These are phyloP conservation scores for Plutella xylostella DNA, from an alignment of 2,888 invertebrate genomes.

Conservation along the genomic window DNA sequence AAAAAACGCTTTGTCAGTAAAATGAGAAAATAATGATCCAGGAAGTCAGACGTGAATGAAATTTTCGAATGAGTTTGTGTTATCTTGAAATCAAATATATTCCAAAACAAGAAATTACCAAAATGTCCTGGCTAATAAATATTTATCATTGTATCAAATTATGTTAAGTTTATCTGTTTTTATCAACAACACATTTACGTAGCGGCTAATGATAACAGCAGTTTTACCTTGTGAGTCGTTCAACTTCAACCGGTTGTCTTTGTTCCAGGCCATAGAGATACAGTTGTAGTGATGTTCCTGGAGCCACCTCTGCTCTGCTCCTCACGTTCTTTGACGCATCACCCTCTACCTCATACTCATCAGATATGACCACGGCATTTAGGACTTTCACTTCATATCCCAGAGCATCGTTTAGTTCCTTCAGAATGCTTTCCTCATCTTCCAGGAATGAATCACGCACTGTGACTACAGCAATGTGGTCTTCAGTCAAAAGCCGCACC, in stretches of 20 bases:
- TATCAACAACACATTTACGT: too few species aligned
- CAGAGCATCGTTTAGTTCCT: conserved; percentile 34
- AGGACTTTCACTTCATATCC: conserved; percentile 51
- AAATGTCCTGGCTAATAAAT: too few species aligned
- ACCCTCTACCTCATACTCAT: conserved; percentile 19
- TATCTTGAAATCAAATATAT: too few species aligned
- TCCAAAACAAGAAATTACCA: too few species aligned
- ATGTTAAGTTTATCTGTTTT: too few species aligned
- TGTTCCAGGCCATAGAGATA: conserved; percentile 47
- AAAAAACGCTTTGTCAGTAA: conserved; percentile 6
- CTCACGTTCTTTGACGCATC: conserved; percentile 23
- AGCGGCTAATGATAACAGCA: too few species aligned
- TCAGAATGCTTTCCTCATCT: conserved; percentile 37
- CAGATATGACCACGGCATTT: conserved; percentile 44
- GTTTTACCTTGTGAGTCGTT: conserved; percentile 38
- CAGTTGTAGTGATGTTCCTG: conserved; percentile 38
- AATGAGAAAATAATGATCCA: too few species aligned
- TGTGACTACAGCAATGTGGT: conserved; percentile 51
- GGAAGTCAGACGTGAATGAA: too few species aligned
- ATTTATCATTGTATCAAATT: too few species aligned
- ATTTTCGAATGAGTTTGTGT: too few species aligned
- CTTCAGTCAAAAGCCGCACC: conserved; percentile 50
- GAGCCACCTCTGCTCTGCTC: conserved; percentile 18
- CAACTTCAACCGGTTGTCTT: conserved; percentile 38
- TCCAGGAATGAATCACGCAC: conserved; percentile 47